These are phyloP conservation scores for Trachelus troglodyta DNA, from an alignment of 2,888 invertebrate species.

Conservation along the genomic window DNA sequence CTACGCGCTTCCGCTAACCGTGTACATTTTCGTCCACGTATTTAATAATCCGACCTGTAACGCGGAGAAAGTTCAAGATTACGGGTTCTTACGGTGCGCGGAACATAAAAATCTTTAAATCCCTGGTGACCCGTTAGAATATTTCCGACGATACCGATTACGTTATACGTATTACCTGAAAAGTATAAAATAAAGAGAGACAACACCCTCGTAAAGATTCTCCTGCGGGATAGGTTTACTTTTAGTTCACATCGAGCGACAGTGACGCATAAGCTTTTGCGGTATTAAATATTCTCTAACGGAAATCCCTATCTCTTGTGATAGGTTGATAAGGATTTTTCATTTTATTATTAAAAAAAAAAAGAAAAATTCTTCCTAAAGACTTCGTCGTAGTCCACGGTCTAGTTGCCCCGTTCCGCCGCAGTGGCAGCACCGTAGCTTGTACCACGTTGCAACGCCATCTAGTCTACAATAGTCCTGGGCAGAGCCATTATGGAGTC, in stretches of 20 bases:
- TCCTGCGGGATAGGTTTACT: background rate
- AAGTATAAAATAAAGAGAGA: background rate
- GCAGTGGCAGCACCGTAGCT: background rate
- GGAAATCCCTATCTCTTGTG: background rate
- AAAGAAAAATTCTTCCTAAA: background rate
- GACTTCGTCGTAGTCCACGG: background rate
- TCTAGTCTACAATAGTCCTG: background rate
- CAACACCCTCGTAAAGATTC: background rate
- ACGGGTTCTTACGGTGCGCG: background rate
- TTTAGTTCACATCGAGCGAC: background rate
- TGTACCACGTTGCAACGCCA: background rate
- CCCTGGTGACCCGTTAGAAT: background rate
- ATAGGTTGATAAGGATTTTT: background rate
- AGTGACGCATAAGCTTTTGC: background rate
- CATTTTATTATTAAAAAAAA: background rate
- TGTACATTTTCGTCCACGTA: conserved; percentile 3
- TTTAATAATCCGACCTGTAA: background rate
- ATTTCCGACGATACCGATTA: background rate
- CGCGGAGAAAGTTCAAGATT: conserved; percentile 11
- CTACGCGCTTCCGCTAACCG: conserved; percentile 5
- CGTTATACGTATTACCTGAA: background rate
- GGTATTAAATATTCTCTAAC: background rate
- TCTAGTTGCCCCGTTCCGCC: background rate
- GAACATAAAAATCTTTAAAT: background rate
- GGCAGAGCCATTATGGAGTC: background rate